Percentiles rank a stretch among this genome's conserved stretches.
phyloP scores from a whole-genome alignment of 2,797 vertebrate species.

The Carduelis carduelis region DNA sequence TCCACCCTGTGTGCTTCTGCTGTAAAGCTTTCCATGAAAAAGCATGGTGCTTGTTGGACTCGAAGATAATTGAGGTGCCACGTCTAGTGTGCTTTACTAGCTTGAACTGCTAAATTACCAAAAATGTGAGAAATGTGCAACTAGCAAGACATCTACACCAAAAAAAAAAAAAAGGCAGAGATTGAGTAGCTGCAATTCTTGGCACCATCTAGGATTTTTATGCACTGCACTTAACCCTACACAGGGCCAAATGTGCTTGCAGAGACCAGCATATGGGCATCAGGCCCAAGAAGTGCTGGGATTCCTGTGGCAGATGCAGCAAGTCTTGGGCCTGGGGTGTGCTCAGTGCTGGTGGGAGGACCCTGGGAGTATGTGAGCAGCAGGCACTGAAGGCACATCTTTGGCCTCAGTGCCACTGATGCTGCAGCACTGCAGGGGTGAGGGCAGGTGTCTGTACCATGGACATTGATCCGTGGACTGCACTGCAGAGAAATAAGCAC shows the following conservation, averaged over 20 bases:
- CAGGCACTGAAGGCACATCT: neutral
- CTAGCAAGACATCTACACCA: neutral
- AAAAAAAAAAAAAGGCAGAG: neutral
- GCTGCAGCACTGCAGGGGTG: neutral
- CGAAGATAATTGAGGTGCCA: neutral
- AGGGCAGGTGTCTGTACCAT: neutral
- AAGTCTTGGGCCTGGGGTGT: neutral
- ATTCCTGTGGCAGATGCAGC: neutral
- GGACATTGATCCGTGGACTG: rapidly evolving
- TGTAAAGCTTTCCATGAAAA: neutral
- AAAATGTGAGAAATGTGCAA: neutral
- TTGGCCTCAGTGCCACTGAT: rapidly evolving
- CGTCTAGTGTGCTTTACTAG: neutral
- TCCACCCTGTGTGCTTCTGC: neutral
- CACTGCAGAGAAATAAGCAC: neutral
- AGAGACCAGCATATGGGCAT: neutral
- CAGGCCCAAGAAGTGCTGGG: neutral
- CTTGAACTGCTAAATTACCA: neutral
- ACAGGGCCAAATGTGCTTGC: neutral
- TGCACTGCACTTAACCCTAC: neutral
- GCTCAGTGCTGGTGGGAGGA: neutral
- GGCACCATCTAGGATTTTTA: neutral
- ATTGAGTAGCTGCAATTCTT: neutral
- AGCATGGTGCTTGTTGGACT: neutral
- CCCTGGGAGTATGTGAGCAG: neutral